Percentiles rank a stretch among this genome's conserved stretches.
Evolutionary conservation across 2,113 vertebrate species (phyloP).

Genomic region (Plestiodon gilberti): DNA sequence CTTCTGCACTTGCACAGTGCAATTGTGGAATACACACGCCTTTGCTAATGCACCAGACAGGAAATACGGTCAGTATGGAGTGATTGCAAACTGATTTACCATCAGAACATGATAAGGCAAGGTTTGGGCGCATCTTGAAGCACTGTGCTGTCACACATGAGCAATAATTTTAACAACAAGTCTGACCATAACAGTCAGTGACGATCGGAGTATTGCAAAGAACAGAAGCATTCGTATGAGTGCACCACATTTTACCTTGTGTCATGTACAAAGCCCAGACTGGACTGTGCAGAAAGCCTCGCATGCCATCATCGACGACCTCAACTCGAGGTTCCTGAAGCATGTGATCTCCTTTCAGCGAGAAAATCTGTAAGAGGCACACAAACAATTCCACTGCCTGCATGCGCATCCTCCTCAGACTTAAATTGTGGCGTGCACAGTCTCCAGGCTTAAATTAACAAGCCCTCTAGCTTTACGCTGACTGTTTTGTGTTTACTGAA

Average conservation of each 20-base stretch:
- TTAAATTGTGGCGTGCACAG: background rate
- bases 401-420: background rate
- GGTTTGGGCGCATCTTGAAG: background rate
- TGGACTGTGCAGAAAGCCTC: background rate
- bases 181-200: background rate
- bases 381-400: background rate
- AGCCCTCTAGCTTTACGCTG: background rate
- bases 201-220: background rate
- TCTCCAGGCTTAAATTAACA: constrained; percentile 8
- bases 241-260: background rate
- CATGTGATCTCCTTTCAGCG: background rate
- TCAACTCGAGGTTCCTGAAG: background rate
- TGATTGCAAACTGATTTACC: background rate
- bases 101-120: background rate
- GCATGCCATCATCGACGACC: background rate
- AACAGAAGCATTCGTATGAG: background rate
- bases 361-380: background rate
- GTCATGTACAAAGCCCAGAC: background rate
- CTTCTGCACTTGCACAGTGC: background rate
- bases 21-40: background rate
- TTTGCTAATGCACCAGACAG: background rate
- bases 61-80: background rate
- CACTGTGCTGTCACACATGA: background rate
- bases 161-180: background rate
- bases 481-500: background rate